Evolutionary conservation across 2,113 vertebrate genomes (phyloP), one percentile per base, ranked within the genome.

Genomic region (Anhinga anhinga): DNA sequence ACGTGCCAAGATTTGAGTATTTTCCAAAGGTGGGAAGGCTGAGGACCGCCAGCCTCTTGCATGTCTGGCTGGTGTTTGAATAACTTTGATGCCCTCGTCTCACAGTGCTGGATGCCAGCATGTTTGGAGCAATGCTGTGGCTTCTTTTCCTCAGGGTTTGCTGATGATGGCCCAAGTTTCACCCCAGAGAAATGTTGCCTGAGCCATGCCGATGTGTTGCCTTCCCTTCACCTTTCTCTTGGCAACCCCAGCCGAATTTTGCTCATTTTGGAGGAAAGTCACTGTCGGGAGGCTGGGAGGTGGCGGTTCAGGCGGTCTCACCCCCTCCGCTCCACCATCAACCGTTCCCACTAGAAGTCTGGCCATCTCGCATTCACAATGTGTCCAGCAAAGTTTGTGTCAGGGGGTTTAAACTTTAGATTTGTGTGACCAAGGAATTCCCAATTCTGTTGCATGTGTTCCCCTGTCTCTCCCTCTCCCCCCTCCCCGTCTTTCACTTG

Each of bases 391-490:
- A 97, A 97, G 98, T 98, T 98, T 98, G 96, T 98, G 97, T 98
- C 97, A 97, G 97, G 96, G 97, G 91, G 96, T 98, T 89, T 98
- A 97, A 98, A 98, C 95, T 97, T 97, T 40, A 97, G 97, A 97
- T 98, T 96, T 93, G 97, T 97, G 97, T 98, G 97, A 92, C 97
- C 97, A 96, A 97, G 96, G 96, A 96, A 98, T 96, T 97, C 96
- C 93, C 97, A 97, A 63, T 96, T 94, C 97, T 95, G 90, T 70
- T 96, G 97, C 97, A 96, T 97, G 97, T 97, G 97, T 80, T 97
- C 96, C 97, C 92, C 98, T 97, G 98, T 97, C 98, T 98, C 98
- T 98, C 98, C 98, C 97, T 91, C 78, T 96, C 98, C 97, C 96
- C 97, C 97, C 44, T 7, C 44, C 44, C 96, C 23, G 98, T 98